Evolutionary conservation across 2,888 invertebrate genomes (phyloP), one percentile per base, ranked within the genome.

Genomic region (Ypsolopha scabrella): DNA sequence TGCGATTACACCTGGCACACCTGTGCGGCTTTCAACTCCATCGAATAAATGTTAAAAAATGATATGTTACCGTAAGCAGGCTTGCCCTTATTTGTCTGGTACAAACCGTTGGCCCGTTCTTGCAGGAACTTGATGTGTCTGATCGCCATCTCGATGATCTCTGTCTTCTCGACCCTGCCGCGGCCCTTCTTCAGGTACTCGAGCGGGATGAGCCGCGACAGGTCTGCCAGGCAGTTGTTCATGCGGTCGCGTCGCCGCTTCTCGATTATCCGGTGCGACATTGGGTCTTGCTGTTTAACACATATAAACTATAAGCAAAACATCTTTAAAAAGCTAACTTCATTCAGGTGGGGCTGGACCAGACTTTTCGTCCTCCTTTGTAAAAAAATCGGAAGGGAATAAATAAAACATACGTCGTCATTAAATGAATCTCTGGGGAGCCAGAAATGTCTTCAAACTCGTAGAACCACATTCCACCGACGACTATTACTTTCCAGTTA

Each of bases 141-240:
- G 57, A 97, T 98, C 43, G 98, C 97, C 97, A 98, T 97, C 82
- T 98, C 98, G 54, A 98, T 97, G 55, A 98, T 98, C 86, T 98
- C 98, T 0, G 98, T 98, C 83, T 98, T 98, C 75, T 98, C 98
- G 48, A 98, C 95, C 43, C 98, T 89, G 11, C 98, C 98, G 51
- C 98, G 91, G 7, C 97, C 97, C 78, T 98, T 98, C 78, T 97
- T 96, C 67, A 97, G 88, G 74, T 96, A 97, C 65, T 95, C 94
- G 1, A 95, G 92, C 0, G 98, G 98, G 56, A 98, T 97, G 51
- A 98, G 90, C 41, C 96, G 90, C 51, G 97, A 96, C 36, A 98
- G 89, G 75, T 98, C 97, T 0, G 97, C 97, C 54, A 98, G 85
- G 71, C 98, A 98, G 78, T 96, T 97, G 87, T 98, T 98, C 98